phyloP scores from a whole-genome alignment of 2,797 vertebrate genomes.

The Neopelma chrysocephalum region DNA sequence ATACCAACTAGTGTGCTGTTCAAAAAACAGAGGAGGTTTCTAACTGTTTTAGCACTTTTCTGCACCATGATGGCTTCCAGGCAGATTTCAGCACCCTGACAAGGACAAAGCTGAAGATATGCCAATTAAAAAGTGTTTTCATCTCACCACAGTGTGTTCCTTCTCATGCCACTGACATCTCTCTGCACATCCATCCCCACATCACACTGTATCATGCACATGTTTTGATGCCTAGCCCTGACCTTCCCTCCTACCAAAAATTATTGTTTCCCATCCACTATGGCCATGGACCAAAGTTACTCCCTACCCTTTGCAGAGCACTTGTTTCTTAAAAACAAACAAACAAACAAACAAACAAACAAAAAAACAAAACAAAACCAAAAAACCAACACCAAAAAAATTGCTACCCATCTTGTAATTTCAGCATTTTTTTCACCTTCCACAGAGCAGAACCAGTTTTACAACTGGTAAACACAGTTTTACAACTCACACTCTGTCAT shows the following conservation, averaged over 20 bases:
- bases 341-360: neutral
- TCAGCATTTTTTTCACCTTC: neutral
- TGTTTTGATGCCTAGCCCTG: neutral
- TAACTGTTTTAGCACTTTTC: neutral
- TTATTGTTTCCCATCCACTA: neutral
- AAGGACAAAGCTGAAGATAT: neutral
- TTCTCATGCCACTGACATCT: neutral
- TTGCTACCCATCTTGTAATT: neutral
- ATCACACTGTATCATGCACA: neutral
- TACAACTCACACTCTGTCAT: neutral
- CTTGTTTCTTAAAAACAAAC: neutral
- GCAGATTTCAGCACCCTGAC: accelerated
- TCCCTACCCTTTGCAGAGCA: neutral
- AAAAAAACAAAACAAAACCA: no score
- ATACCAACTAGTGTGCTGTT: neutral
- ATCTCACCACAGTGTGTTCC: accelerated
- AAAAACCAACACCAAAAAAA: neutral
- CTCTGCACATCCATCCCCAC: neutral
- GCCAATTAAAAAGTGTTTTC: accelerated
- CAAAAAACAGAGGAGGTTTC: neutral
- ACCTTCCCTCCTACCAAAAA: neutral
- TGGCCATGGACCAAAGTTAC: neutral
- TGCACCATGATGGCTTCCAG: neutral
- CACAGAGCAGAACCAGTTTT: neutral
- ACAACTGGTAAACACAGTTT: neutral